These are phyloP conservation scores for Cyprinodon variegatus DNA, from an alignment of 2,113 vertebrate genomes.

Conservation along the genomic window DNA sequence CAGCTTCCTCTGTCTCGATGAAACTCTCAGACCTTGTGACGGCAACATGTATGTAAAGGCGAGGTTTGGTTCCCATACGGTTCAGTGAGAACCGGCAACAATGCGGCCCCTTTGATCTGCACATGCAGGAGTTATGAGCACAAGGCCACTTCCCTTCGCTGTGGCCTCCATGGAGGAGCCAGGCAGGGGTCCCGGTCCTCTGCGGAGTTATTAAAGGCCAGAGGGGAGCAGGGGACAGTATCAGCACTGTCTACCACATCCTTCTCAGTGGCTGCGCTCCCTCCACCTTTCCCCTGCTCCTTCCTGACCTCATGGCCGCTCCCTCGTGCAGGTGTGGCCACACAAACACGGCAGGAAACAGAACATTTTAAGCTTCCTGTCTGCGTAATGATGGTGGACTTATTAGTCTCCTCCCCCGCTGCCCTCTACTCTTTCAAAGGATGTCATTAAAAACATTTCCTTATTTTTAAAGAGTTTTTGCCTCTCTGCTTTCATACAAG, in stretches of 20 bases:
- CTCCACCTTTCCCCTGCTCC: conserved; percentile 67
- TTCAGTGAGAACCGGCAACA: conserved; percentile 49
- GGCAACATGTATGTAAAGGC: conserved; percentile 3
- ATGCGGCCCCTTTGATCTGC: conserved; percentile 65
- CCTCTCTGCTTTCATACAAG: conserved; percentile 2
- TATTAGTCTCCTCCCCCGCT: conserved; percentile 39
- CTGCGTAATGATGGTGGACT: conserved; percentile 46
- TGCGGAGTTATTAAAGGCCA: conserved; percentile 72
- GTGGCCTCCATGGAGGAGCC: conserved; percentile 65
- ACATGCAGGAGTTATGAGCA: conserved; percentile 62
- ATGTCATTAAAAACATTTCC: conserved; percentile 48
- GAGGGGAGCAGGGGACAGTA: conserved; percentile 57
- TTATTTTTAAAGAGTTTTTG: conserved; percentile 18
- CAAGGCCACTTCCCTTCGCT: conserved; percentile 71
- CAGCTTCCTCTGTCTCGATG: background rate
- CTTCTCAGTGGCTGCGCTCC: conserved; percentile 48
- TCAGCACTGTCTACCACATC: conserved; percentile 61
- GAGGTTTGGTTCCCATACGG: conserved; percentile 51
- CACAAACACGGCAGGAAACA: conserved; percentile 70
- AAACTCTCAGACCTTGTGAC: background rate
- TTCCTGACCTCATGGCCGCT: conserved; percentile 67
- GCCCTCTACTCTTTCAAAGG: conserved; percentile 15
- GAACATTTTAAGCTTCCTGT: conserved; percentile 73
- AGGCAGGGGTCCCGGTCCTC: conserved; percentile 58
- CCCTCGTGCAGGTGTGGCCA: conserved; percentile 70